Conservation (phyloP, 2,113 vertebrate genomes). For the Desmodus rotundus region DNA sequence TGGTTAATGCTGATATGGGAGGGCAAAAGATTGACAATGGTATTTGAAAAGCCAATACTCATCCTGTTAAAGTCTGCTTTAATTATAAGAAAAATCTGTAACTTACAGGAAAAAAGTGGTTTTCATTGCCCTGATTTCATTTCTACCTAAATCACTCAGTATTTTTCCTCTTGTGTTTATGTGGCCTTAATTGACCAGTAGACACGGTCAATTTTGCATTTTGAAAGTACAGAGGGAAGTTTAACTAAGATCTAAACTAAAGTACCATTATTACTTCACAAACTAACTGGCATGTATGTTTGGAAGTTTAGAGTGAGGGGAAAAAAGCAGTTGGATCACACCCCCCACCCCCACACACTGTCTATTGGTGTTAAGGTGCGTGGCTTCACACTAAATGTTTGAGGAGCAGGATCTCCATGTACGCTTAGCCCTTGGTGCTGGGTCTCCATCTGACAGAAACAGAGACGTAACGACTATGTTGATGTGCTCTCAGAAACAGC, state of each 20-base stretch:
- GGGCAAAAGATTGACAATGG: neutral
- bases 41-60: neutral
- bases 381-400: neutral
- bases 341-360: accelerated
- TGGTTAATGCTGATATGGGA: neutral
- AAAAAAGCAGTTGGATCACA: neutral
- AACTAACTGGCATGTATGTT: neutral
- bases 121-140: neutral
- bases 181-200: neutral
- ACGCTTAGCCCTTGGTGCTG: neutral
- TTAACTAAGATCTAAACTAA: slow-evolving; percentile 3
- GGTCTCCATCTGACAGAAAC: neutral
- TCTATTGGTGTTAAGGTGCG: neutral
- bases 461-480: neutral
- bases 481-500: neutral
- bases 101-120: neutral
- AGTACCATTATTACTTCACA: neutral
- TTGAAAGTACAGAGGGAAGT: slow-evolving; percentile 12
- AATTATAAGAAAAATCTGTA: neutral
- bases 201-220: slow-evolving; percentile 18
- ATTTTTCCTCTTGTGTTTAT: neutral
- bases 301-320: slow-evolving; percentile 4
- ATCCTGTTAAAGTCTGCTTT: neutral
- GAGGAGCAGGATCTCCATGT: neutral
- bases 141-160: neutral